Conservation (phyloP, 2,797 vertebrate genomes). For the Mormyrus hasselquistii region DNA sequence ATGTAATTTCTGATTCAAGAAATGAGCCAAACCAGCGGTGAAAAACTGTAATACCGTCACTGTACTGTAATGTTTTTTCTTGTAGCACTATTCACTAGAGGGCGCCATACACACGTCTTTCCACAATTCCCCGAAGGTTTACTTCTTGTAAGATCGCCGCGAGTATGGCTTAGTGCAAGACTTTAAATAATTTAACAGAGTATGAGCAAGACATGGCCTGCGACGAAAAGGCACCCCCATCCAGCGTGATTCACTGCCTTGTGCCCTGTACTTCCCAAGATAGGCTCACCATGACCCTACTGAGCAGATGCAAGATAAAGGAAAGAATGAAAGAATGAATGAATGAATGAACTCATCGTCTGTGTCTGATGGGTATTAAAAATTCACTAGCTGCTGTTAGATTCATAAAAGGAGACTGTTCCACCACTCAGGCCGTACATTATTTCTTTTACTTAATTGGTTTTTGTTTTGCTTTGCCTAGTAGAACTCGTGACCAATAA, state of each 20-base stretch:
- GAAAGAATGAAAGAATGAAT: not conserved
- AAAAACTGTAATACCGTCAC: not conserved
- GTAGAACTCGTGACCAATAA: not conserved
- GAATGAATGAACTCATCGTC: not conserved
- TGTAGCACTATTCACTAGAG: not conserved
- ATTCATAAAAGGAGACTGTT: not conserved
- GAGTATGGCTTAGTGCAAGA: not conserved
- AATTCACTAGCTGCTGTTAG: not conserved
- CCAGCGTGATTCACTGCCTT: not conserved
- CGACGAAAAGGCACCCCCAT: not conserved
- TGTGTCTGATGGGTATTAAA: not conserved
- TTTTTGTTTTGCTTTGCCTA: not conserved
- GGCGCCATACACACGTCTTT: not conserved
- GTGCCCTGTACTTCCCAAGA: not conserved
- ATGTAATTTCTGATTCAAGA: too few relatives aligned
- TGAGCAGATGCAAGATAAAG: not conserved
- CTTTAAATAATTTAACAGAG: constrained; percentile 3
- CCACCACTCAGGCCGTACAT: not conserved
- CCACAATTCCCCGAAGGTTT: not conserved
- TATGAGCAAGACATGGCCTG: not conserved
- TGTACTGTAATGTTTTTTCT: not conserved
- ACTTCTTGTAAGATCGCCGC: not conserved
- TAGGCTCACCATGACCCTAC: not conserved
- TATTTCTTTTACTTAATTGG: not conserved
- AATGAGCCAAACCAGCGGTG: too few relatives aligned